Evolutionary conservation across 2,113 vertebrate species (phyloP).

Genomic region (Eleginops maclovinus): DNA sequence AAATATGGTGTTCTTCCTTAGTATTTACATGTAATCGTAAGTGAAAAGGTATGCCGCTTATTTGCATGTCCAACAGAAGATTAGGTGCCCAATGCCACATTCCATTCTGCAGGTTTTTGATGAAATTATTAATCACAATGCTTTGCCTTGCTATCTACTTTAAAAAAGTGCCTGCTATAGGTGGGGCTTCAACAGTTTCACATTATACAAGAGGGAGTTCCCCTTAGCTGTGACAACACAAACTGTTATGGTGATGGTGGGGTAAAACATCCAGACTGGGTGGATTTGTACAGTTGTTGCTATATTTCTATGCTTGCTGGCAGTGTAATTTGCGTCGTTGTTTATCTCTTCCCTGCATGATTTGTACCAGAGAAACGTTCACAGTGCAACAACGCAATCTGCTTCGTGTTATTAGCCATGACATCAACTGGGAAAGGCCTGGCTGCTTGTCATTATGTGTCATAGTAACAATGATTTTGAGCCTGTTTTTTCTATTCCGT

Average conservation of each 20-base stretch:
- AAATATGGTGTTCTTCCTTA: neutral
- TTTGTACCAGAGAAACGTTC: neutral
- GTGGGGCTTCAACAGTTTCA: constrained; percentile 34
- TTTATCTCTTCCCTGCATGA: neutral
- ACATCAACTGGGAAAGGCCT: constrained; percentile 58
- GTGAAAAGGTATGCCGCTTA: constrained; percentile 11
- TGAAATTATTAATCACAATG: neutral
- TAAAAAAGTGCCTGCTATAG: constrained; percentile 16
- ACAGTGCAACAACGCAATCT: constrained; percentile 30
- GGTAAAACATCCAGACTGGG: constrained; percentile 27
- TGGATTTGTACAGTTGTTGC: constrained; percentile 6
- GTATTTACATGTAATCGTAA: constrained; percentile 10
- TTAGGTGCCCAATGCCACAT: neutral
- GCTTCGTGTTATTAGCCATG: constrained; percentile 41
- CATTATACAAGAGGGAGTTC: constrained; percentile 38
- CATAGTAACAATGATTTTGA: constrained; percentile 12
- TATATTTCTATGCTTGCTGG: neutral
- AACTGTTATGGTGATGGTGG: constrained; percentile 36
- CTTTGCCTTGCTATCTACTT: constrained; percentile 15
- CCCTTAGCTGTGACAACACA: constrained; percentile 36
- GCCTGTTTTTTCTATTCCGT: constrained; percentile 32
- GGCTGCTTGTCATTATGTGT: constrained; percentile 30
- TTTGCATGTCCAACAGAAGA: constrained; percentile 7
- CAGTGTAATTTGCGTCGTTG: constrained; percentile 1
- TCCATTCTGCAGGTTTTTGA: neutral